Conservation (phyloP, 2,113 vertebrate species). For the Sorex araneus region DNA sequence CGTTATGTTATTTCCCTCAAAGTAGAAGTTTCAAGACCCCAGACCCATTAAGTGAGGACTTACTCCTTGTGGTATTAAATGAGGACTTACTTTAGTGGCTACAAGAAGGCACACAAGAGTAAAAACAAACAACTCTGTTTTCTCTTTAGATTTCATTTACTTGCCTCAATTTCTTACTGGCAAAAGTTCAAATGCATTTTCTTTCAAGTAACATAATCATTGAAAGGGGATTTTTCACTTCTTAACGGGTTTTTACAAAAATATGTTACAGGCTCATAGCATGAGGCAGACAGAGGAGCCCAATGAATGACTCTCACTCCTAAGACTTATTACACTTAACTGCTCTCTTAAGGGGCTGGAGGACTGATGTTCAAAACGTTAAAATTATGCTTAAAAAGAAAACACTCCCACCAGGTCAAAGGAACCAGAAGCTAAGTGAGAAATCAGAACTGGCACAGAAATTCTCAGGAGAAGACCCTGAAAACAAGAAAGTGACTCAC, state of each 20-base stretch:
- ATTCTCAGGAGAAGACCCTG: neutral
- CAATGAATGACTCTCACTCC: neutral
- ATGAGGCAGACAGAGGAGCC: neutral
- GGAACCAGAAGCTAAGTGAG: neutral
- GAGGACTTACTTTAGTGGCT: neutral
- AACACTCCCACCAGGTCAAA: conserved; percentile 25
- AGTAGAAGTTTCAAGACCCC: neutral
- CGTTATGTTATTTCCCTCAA: neutral
- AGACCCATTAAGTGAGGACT: neutral
- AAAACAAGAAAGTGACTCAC: neutral
- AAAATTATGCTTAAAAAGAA: conserved; percentile 31
- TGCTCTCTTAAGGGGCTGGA: conserved; percentile 30
- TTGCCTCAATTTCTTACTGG: neutral
- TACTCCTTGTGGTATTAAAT: neutral
- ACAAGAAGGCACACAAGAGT: neutral
- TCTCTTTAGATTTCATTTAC: neutral
- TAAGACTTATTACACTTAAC: conserved; percentile 18
- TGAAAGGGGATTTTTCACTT: conserved; percentile 60
- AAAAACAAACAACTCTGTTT: neutral
- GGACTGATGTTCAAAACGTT: neutral
- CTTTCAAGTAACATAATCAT: conserved; percentile 29
- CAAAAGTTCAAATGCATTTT: conserved; percentile 6
- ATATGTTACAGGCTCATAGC: neutral
- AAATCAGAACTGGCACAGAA: neutral
- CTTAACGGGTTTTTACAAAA: neutral